Evolutionary conservation across 2,797 vertebrate genomes (phyloP), one percentile per base, ranked within the genome.

Genomic region (Tarsius wallacei): DNA sequence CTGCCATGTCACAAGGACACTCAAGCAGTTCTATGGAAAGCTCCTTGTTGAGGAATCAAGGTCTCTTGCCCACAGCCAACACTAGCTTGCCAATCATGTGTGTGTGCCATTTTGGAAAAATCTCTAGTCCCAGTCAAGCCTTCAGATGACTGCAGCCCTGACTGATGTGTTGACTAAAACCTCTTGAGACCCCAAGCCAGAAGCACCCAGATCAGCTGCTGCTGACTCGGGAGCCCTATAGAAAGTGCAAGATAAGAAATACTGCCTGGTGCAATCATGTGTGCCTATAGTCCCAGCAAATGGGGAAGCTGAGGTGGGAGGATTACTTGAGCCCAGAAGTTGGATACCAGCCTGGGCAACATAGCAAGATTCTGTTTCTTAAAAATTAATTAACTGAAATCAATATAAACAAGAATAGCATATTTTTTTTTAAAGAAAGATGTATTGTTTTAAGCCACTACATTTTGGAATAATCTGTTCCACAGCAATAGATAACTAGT

Each of bases 31-130:
- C 7, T 36, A 1, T 14, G 66, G 61, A 86, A n/a, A 53, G 36
- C 9, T 49, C 5, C 13, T 0, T 12, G 16, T 26, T 24, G 22
- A 73, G 19, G 31, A 70, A 24, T 28, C 0, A 16, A 83, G 42
- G 15, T 21, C 24, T 76, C 24, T 9, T 10, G n/a, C 74, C 68
- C 26, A 28, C 7, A 81, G 90, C 57, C 51, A 78, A 15, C 22
- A 36, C 8, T 3, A 6, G 11, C 15, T 55, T 9, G 17, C 17
- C 47, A 74, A 28, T 2, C 42, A 42, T 36, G 11, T 5, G 0
- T 24, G 53, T 2, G 13, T 13, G 7, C 42, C 55, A 28, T 22
- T 68, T 66, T 42, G 28, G 36, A 94, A 88, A 47, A 0, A 11
- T 74, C 42, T 73, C 80, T 66, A 59, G 84, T 15, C 15, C 12